phyloP scores from a whole-genome alignment of 2,888 invertebrate genomes.

The Athripsodes cinereus region DNA sequence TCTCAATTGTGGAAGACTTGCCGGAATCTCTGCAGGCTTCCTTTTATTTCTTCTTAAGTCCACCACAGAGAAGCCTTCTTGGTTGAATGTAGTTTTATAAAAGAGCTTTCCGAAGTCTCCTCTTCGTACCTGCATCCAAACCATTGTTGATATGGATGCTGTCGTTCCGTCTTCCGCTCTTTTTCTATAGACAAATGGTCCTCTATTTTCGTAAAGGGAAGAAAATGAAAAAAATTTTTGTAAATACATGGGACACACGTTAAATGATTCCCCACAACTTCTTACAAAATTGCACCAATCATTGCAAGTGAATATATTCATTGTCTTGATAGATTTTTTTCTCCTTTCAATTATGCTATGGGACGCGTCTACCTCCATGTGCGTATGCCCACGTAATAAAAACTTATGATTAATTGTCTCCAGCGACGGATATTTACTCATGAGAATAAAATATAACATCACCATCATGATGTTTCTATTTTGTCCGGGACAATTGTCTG shows the following conservation, averaged over 20 bases:
- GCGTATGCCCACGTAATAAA: constrained; percentile 3
- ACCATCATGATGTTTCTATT: constrained; percentile 7
- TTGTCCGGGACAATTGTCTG: too few species aligned
- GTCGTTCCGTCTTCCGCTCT: constrained; percentile 1
- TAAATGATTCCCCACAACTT: constrained; percentile 2
- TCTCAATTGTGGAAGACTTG: not conserved
- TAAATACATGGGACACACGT: constrained; percentile 1
- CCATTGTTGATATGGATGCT: constrained; percentile 5
- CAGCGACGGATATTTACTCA: not conserved
- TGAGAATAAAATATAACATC: constrained; percentile 3
- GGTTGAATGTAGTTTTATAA: constrained; percentile 4
- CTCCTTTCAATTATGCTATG: constrained; percentile 4
- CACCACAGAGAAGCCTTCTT: constrained; percentile 2
- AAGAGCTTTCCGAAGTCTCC: too few species aligned
- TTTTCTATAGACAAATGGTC: constrained; percentile 3
- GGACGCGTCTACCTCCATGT: constrained; percentile 7
- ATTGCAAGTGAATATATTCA: constrained; percentile 4
- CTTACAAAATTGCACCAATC: constrained; percentile 9
- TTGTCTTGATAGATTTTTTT: constrained; percentile 1
- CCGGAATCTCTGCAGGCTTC: constrained; percentile 4
- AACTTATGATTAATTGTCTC: not conserved
- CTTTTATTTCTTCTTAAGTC: not conserved
- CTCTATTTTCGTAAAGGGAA: constrained; percentile 5
- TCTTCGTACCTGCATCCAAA: constrained; percentile 10
- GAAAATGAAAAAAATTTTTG: not conserved